Evolutionary conservation across 2,888 invertebrate genomes (phyloP).

Genomic region (Cantharis flavilabris): DNA sequence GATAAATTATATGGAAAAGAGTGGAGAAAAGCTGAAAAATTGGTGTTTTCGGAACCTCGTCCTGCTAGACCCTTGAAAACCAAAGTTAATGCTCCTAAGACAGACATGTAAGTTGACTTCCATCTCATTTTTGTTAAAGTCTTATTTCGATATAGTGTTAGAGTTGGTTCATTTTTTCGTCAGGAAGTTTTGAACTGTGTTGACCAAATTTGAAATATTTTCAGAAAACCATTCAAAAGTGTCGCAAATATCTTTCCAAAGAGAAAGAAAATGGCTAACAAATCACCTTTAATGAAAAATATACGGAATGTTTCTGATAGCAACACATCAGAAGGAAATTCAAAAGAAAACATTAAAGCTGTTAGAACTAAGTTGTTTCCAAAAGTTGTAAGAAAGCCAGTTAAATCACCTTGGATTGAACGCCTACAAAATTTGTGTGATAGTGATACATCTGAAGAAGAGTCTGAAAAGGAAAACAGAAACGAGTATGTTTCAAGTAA

Average conservation of each 20-base stretch:
- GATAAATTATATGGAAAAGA: constrained; percentile 49
- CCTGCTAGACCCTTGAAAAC: neutral
- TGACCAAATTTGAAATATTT: neutral
- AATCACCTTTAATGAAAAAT: neutral
- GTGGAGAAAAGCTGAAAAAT: constrained; percentile 48
- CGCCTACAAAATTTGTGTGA: neutral
- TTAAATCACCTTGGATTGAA: neutral
- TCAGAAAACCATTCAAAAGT: neutral
- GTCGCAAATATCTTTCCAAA: neutral
- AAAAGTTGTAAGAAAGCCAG: neutral
- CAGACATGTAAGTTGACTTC: constrained; percentile 33
- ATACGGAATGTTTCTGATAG: neutral
- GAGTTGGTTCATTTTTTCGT: no score
- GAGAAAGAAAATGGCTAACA: neutral
- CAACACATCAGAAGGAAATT: neutral
- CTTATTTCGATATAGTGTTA: no score
- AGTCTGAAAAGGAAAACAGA: neutral
- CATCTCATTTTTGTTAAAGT: no score
- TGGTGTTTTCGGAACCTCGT: constrained; percentile 42
- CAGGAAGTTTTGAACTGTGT: no score
- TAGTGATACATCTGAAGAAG: neutral
- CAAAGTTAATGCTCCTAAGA: constrained; percentile 26
- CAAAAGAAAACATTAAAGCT: neutral
- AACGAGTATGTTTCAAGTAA: neutral
- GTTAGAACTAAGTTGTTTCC: neutral